A percentile compares a stretch with the other conserved stretches of the same genome.
Evolutionary conservation across 2,797 vertebrate species (phyloP).

Genomic region (Arrhamphus sclerolepis): DNA sequence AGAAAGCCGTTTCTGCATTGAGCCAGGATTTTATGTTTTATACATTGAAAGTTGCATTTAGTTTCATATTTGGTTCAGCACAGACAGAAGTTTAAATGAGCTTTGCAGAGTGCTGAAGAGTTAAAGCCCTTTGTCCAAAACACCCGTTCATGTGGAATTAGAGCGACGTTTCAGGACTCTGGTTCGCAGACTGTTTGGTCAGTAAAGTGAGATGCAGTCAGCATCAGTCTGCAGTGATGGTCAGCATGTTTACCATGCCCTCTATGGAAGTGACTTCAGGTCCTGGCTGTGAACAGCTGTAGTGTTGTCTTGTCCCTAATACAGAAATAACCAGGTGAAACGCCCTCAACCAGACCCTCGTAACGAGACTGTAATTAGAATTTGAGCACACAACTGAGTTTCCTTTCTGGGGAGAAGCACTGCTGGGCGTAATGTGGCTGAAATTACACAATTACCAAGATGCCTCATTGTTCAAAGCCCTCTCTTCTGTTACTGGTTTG

Average conservation of each 20-base stretch:
- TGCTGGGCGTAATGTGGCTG: slow-evolving; percentile 23
- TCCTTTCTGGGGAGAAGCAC: slow-evolving; percentile 39
- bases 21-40: neutral
- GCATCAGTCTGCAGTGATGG: slow-evolving; percentile 46
- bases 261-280: slow-evolving; percentile 11
- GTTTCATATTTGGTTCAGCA: neutral
- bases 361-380: slow-evolving; percentile 57
- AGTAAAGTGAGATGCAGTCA: slow-evolving; percentile 59
- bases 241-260: slow-evolving; percentile 56
- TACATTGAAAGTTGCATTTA: slow-evolving; percentile 14
- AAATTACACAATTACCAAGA: slow-evolving; percentile 42
- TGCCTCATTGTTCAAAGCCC: slow-evolving; percentile 24
- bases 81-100: no score
- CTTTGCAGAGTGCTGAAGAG: no score
- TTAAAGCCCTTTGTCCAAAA: slow-evolving; percentile 33
- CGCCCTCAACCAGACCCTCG: slow-evolving; percentile 29
- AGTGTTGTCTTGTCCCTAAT: slow-evolving; percentile 63
- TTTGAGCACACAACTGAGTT: slow-evolving; percentile 38
- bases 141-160: slow-evolving; percentile 22
- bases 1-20: slow-evolving; percentile 18
- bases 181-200: slow-evolving; percentile 55
- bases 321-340: slow-evolving; percentile 61
- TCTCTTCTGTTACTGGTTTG: slow-evolving; percentile 25
- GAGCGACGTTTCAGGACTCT: slow-evolving; percentile 28
- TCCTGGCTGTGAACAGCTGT: slow-evolving; percentile 58